phyloP scores from a whole-genome alignment of 2,797 vertebrate genomes.

The Macropus fuliginosus region DNA sequence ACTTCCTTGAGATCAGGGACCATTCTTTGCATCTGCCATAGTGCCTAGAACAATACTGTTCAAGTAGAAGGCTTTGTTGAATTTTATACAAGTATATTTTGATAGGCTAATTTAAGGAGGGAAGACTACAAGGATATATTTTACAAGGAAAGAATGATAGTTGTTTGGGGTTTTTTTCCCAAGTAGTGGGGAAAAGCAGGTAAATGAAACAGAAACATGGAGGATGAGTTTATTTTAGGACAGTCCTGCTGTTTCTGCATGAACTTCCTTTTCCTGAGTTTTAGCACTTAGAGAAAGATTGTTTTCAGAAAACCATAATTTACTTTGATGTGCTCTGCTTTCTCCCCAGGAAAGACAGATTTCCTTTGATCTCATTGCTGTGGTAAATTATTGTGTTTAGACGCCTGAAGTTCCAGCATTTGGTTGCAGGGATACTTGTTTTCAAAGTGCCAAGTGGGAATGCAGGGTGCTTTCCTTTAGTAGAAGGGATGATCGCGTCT shows the following conservation, averaged over 20 bases:
- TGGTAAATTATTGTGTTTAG: conserved; percentile 13
- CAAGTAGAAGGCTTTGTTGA: not conserved
- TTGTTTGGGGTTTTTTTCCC: not conserved
- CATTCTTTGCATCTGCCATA: not conserved
- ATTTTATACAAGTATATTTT: not conserved
- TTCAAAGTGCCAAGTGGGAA: not conserved
- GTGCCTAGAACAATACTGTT: not conserved
- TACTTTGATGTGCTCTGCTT: conserved; percentile 42
- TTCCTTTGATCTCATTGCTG: conserved; percentile 15
- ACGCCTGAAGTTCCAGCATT: not conserved
- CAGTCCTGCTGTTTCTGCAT: not conserved
- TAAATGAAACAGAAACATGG: not conserved
- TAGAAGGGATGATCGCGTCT: not conserved
- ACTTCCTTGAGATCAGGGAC: not conserved
- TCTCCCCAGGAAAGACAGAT: not conserved
- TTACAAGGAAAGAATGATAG: not conserved
- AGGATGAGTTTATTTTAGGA: conserved; percentile 5
- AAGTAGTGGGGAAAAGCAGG: not conserved
- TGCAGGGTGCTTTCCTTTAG: conserved; percentile 11
- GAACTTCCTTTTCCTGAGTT: not conserved
- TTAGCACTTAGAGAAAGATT: not conserved
- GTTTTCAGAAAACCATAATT: conserved; percentile 6
- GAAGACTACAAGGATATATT: not conserved
- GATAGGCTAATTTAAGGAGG: not conserved
- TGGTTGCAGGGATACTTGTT: not conserved